Evolutionary conservation across 2,113 vertebrate genomes (phyloP), one percentile per base, ranked within the genome.

Genomic region (Hemicordylus capensis): DNA sequence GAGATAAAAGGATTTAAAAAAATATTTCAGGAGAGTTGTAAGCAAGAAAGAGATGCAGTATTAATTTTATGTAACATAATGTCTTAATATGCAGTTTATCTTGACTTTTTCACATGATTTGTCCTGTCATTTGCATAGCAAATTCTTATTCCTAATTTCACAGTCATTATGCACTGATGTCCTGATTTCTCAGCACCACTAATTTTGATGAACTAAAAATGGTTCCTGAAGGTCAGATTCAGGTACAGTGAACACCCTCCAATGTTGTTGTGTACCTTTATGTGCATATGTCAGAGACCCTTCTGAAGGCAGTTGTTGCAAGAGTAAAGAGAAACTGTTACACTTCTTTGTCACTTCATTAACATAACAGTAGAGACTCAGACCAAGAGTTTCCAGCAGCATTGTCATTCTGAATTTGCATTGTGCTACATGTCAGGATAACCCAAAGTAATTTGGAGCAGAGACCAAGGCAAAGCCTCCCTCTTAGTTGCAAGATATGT

Each of bases 131-230:
- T 98, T 98, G 98, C 98, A 98, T 97, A 98, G 96, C 92, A 93
- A 95, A 95, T 94, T 96, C 96, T 97, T 96, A 94, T 97, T 97
- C 97, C 97, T 98, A 97, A 99, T 99, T 99, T 99, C 97, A 98
- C 98, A 98, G 97, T 98, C 98, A 98, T 99, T 99, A 99, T 98
- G 98, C 97, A 97, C 97, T 96, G 96, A 98, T 97, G 98, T 98
- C 97, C 96, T 96, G 97, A 98, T 97, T 98, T 97, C 97, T 97
- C 96, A 96, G 98, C 98, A 98, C 98, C 96, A 97, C 98, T 98
- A 98, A 99, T 98, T 98, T 98, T 98, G 97, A 98, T 97, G 97
- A 99, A 98, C 97, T 98, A 98, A 97, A 97, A 97, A 96, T 93
- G 96, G 96, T 96, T 98, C 97, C 96, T 98, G 98, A 99, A 98